Evolutionary conservation across 2,888 invertebrate species (phyloP), one percentile per base, ranked within the genome.

Genomic region (Sinohyriopsis cumingii): DNA sequence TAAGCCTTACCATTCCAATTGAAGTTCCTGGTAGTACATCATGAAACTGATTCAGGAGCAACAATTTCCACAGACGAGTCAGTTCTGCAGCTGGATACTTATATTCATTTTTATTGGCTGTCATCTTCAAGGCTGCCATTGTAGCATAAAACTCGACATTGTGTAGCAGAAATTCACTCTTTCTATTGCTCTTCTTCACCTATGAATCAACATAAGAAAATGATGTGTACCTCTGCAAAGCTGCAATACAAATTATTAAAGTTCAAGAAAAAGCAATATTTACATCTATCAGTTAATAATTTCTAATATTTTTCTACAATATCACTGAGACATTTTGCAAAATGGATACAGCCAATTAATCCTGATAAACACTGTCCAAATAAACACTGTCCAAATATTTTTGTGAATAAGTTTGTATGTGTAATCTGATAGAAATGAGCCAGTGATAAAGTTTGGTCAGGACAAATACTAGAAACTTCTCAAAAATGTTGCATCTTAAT

Each of bases 31-130:
- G 92, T 63, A 92, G 82, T 19, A 92, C 91, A 83, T 92, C 92
- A 80, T 92, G 92, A 82, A 92, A 92, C 83, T 92, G 92, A 75
- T 92, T 92, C 19, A 92, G 86, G 60, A 92, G 82, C 25, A 92
- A 75, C 19, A 89, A 84, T 72, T 91, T 90, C 92, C 92, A 92
- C 65, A 88, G 68, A 5, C 79, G 61, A 33, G 77, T 76, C 6
- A 89, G 67, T 64, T 85, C 81, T 1, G 69, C 72, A 33, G 69
- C 59, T 4, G 88, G 89, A 71, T 88, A 89, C 5, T 45, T 25
- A 56, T 68, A 78, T 1, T 20, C 20, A 28, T 63, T 57, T 56
- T 55, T 54, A 54, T n/a, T 57, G 56, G 80, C 75, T 62, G 76
- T 60, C 25, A 82, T 82, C 3, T 85, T 69, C n/a, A 65, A 63